A percentile compares a stretch with the other conserved stretches of the same genome.
Conservation (phyloP, 2,113 vertebrate species). For the Sceloporus undulatus region DNA sequence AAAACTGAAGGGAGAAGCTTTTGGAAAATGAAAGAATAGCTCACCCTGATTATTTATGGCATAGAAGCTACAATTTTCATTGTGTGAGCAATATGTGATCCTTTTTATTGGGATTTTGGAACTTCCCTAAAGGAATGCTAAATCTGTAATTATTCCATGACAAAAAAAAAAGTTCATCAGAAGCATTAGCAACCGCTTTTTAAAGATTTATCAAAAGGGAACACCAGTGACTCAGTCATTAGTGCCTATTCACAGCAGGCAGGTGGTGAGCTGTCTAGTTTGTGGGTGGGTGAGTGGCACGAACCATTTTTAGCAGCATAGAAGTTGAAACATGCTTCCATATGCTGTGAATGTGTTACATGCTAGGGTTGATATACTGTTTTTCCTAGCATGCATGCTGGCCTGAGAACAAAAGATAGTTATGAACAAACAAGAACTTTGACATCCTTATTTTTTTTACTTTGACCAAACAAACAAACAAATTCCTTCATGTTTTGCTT, state of each 20-base stretch:
- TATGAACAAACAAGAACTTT: background rate
- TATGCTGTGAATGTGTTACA: background rate
- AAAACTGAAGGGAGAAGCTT: background rate
- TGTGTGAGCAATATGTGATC: background rate
- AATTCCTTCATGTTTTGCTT: background rate
- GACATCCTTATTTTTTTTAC: background rate
- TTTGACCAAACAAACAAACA: background rate
- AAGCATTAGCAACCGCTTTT: conserved; percentile 14
- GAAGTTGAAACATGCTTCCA: background rate
- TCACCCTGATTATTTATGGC: background rate
- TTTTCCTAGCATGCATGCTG: background rate
- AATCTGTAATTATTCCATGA: conserved; percentile 14
- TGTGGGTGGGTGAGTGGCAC: background rate
- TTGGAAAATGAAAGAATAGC: background rate
- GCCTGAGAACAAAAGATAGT: background rate
- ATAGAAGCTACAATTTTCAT: background rate
- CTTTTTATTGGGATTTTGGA: background rate
- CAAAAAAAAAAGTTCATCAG: conserved; percentile 13
- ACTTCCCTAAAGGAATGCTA: conserved; percentile 9
- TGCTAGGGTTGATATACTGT: too few species aligned
- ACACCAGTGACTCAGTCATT: background rate
- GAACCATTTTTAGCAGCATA: background rate
- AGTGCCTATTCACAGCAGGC: background rate
- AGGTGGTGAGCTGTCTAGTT: background rate
- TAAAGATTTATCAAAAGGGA: conserved; percentile 27